Evolutionary conservation across 2,888 invertebrate species (phyloP).

Genomic region (Escarpia spicata): DNA sequence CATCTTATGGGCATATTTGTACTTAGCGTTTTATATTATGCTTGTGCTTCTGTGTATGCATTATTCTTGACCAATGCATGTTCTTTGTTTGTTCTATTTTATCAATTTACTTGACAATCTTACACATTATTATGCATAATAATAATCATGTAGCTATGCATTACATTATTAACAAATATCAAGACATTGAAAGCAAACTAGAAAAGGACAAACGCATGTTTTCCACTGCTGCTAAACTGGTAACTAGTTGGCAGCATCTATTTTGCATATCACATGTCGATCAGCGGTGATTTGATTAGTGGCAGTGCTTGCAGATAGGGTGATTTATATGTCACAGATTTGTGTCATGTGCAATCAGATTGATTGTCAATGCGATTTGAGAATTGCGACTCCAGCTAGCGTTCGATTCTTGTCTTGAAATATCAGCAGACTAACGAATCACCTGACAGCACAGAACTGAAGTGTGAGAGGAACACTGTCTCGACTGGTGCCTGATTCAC

Average conservation of each 20-base stretch:
- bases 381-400: background rate
- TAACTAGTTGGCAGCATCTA: background rate
- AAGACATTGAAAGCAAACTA: background rate
- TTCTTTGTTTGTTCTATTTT: background rate
- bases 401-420: conserved; percentile 11
- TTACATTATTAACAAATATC: background rate
- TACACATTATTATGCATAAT: background rate
- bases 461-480: background rate
- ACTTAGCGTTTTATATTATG: background rate
- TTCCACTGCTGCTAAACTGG: background rate
- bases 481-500: background rate
- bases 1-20: no score
- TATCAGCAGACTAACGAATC: background rate
- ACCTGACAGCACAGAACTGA: background rate
- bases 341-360: background rate
- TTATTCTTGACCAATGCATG: background rate
- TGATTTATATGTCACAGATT: conserved; percentile 7
- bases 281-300: background rate
- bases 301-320: background rate
- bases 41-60: background rate
- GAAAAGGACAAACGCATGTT: background rate
- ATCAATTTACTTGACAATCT: background rate
- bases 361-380: background rate
- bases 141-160: background rate
- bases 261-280: background rate